These are phyloP conservation scores for Rugalucina vietnamica DNA, from an alignment of 2,888 invertebrate species.

Conservation along the genomic window DNA sequence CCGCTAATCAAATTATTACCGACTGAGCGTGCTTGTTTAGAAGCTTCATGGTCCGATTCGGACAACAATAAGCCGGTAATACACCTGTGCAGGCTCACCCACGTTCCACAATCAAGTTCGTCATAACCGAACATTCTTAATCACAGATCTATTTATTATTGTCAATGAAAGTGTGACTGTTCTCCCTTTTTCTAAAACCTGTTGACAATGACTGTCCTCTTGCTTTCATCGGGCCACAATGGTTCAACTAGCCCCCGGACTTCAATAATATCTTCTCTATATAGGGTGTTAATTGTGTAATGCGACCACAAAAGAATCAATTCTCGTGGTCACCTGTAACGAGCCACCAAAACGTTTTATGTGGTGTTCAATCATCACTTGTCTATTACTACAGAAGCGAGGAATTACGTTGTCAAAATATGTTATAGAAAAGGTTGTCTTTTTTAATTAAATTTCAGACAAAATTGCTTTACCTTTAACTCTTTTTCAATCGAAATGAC, in stretches of 20 bases:
- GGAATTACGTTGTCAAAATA: conserved; percentile 7
- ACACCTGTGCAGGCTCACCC: conserved; percentile 15
- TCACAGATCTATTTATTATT: conserved; percentile 58
- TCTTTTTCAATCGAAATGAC: too few relatives aligned
- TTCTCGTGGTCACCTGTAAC: conserved; percentile 49
- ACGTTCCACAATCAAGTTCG: conserved; percentile 38
- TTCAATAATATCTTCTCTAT: conserved; percentile 40
- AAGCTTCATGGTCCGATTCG: neutral
- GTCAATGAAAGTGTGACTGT: conserved; percentile 57
- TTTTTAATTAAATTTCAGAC: too few relatives aligned
- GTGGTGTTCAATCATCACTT: conserved; percentile 19
- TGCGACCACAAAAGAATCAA: conserved; percentile 46
- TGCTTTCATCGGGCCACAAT: conserved; percentile 1
- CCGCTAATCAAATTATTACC: conserved; percentile 51
- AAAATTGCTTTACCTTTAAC: too few relatives aligned
- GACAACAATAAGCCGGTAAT: conserved; percentile 11
- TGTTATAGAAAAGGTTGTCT: neutral
- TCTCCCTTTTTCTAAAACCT: conserved; percentile 55
- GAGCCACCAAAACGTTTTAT: conserved; percentile 18
- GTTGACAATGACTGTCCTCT: conserved; percentile 41
- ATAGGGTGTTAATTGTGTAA: conserved; percentile 55
- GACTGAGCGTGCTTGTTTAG: conserved; percentile 14
- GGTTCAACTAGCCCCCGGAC: neutral
- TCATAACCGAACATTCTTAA: conserved; percentile 48
- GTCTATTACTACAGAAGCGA: neutral